These are phyloP conservation scores for Monochamus alternatus DNA, from an alignment of 2,888 invertebrate genomes.

Conservation along the genomic window DNA sequence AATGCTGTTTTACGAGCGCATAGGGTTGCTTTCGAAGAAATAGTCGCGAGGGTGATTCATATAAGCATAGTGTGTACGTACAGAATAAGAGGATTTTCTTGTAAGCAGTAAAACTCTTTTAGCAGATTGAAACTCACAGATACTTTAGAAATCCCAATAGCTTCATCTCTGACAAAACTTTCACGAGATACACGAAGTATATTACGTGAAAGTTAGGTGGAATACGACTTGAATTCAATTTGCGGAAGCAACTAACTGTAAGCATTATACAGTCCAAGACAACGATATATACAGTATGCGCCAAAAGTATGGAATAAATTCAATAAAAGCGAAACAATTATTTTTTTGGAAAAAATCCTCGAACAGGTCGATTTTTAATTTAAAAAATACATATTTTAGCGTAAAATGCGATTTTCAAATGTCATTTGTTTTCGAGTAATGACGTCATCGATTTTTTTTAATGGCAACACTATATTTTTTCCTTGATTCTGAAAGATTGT, in stretches of 20 bases:
- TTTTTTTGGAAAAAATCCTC: too few relatives aligned
- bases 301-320: too few relatives aligned
- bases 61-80: conserved; percentile 6
- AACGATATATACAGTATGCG: too few relatives aligned
- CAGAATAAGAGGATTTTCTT: conserved; percentile 45
- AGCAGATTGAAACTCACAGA: conserved; percentile 26
- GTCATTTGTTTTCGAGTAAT: too few relatives aligned
- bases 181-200: background rate
- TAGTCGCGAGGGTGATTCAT: conserved; percentile 6
- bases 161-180: conserved; percentile 8
- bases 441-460: too few relatives aligned
- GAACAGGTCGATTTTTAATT: too few relatives aligned
- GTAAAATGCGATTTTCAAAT: too few relatives aligned
- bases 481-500: too few relatives aligned
- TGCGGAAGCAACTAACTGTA: background rate
- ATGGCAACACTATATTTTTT: too few relatives aligned
- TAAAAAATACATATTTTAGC: too few relatives aligned
- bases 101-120: conserved; percentile 39
- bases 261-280: background rate
- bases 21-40: background rate
- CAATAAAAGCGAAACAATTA: too few relatives aligned
- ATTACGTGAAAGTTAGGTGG: conserved; percentile 1
- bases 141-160: conserved; percentile 16
- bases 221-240: background rate
- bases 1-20: background rate